These are phyloP conservation scores for Scylla paramamosain DNA, from an alignment of 1,140 invertebrate genomes.

Conservation along the genomic window DNA sequence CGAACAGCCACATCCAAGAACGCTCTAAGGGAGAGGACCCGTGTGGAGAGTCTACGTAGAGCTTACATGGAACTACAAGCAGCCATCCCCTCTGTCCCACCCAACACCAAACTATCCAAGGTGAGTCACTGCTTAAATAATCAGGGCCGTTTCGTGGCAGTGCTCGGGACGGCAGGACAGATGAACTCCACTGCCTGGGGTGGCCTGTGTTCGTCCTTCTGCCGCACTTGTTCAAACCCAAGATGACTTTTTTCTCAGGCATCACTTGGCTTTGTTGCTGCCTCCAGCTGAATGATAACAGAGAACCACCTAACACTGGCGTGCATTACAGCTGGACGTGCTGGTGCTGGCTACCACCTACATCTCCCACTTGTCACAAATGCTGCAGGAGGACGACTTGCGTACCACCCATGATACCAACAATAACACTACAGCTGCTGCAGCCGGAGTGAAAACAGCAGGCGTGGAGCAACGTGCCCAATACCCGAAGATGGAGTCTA, in stretches of 20 bases:
- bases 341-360: constrained; percentile 81
- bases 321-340: constrained; percentile 80
- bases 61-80: constrained; percentile 80
- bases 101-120: constrained; percentile 78
- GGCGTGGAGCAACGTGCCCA: not conserved
- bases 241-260: too few species aligned
- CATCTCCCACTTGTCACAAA: constrained; percentile 80
- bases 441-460: not conserved
- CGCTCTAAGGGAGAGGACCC: constrained; percentile 81
- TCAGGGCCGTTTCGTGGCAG: too few species aligned
- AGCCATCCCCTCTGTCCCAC: constrained; percentile 81
- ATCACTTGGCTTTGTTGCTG: too few species aligned
- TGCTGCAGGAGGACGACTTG: constrained; percentile 73
- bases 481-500: not conserved
- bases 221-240: too few species aligned
- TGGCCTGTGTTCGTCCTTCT: too few species aligned
- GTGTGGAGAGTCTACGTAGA: constrained; percentile 80
- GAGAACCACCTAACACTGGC: not conserved
- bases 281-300: not conserved
- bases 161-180: too few species aligned
- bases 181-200: too few species aligned
- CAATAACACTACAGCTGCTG: constrained; percentile 42
- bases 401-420: constrained; percentile 50
- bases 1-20: constrained; percentile 79
- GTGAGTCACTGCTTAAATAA: not conserved